Percentiles rank a stretch among this genome's conserved stretches.
Evolutionary conservation across 1,140 invertebrate genomes (phyloP).

Genomic region (Camponotus vicinus): DNA sequence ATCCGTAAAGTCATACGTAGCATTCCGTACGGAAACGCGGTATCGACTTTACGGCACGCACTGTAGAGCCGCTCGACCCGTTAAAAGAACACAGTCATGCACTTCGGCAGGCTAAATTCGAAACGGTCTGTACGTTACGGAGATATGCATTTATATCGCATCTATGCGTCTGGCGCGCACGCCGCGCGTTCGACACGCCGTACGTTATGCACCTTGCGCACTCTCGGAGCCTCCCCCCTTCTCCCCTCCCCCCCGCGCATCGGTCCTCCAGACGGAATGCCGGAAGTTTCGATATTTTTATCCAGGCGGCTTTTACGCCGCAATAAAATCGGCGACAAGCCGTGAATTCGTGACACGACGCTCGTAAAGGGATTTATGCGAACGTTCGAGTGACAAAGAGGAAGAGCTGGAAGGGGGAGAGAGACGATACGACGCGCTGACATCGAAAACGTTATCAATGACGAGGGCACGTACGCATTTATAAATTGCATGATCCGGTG

Average conservation of each 20-base stretch:
- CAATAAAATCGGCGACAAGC: constrained; percentile 83
- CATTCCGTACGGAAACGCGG: not conserved
- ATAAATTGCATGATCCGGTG: constrained; percentile 17
- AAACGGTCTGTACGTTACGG: constrained; percentile 45
- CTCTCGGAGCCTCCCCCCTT: constrained; percentile 7
- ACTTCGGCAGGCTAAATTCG: constrained; percentile 44
- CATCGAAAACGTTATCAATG: constrained; percentile 19
- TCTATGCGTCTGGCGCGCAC: constrained; percentile 39
- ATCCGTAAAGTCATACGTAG: not conserved
- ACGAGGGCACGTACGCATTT: not conserved
- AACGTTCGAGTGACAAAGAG: constrained; percentile 67
- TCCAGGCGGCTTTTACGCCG: constrained; percentile 78
- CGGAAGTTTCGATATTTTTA: constrained; percentile 79
- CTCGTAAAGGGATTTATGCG: constrained; percentile 83
- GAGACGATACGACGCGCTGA: constrained; percentile 52
- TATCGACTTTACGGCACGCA: constrained; percentile 26
- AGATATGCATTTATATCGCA: constrained; percentile 41
- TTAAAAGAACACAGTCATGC: constrained; percentile 47
- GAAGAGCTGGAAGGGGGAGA: too few relatives aligned
- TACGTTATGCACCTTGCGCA: constrained; percentile 55
- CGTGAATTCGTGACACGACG: constrained; percentile 82
- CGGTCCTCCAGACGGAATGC: constrained; percentile 70
- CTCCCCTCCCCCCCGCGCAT: not conserved
- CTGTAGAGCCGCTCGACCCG: constrained; percentile 25
- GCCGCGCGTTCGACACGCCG: constrained; percentile 26